phyloP scores from a whole-genome alignment of 2,113 vertebrate species.

The Nyctibius bracteatus region DNA sequence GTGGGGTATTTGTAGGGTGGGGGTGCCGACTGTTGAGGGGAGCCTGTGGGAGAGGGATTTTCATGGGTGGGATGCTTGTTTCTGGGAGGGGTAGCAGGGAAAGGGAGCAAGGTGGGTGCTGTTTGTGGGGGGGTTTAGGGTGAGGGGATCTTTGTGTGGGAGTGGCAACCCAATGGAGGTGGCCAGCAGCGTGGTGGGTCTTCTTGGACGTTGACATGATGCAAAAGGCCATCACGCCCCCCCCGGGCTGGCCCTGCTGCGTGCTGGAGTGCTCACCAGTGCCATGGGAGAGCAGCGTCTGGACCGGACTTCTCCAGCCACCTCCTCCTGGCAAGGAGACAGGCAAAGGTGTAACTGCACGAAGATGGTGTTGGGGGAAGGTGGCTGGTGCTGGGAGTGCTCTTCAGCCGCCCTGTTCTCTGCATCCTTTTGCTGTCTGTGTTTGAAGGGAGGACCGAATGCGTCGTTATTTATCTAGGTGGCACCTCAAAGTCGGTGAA shows the following conservation, averaged over 20 bases:
- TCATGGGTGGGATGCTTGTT: neutral
- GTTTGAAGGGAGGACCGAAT: neutral
- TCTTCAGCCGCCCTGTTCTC: neutral
- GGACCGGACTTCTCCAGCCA: neutral
- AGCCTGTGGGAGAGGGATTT: too few relatives aligned
- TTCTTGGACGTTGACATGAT: neutral
- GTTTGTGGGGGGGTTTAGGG: fast-evolving
- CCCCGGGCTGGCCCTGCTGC: neutral
- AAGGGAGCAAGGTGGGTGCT: neutral
- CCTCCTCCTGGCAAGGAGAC: neutral
- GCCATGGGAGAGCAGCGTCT: neutral
- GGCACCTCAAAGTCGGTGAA: neutral
- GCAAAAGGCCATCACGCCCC: neutral
- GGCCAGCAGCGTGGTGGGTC: fast-evolving
- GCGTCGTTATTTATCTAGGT: fast-evolving
- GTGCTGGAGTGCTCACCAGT: neutral
- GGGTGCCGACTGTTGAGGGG: too few relatives aligned
- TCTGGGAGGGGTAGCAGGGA: neutral
- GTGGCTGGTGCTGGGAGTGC: neutral
- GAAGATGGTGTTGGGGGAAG: too few relatives aligned
- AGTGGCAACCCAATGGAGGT: neutral
- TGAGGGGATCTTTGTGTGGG: neutral
- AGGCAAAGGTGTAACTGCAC: neutral
- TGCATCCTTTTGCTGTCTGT: neutral
- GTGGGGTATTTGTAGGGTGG: too few relatives aligned